Percentiles rank a stretch among this genome's conserved stretches.
phyloP scores from a whole-genome alignment of 92 coral and sea anemone genomes.

The Parazoanthus darwini region DNA sequence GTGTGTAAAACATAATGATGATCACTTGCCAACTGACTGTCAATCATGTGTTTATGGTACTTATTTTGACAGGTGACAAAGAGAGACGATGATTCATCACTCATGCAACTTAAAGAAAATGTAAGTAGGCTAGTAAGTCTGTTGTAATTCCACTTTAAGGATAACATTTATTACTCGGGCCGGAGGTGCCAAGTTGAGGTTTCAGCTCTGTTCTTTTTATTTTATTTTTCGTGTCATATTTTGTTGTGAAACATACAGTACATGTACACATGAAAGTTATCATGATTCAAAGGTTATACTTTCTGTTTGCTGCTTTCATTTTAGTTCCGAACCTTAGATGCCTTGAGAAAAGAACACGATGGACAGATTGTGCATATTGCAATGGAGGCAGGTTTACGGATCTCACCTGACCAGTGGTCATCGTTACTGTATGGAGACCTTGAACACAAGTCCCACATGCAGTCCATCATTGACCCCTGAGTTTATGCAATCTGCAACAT shows the following conservation, averaged over 20 bases:
- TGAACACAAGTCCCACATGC: slow-evolving; percentile 92
- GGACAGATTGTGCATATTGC: slow-evolving; percentile 93
- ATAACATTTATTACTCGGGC: no score
- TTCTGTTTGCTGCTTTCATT: background rate
- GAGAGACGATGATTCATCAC: slow-evolving; percentile 94
- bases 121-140: slow-evolving; percentile 44
- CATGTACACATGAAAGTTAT: background rate
- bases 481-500: no score
- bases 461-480: slow-evolving; percentile 87
- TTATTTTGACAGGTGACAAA: slow-evolving; percentile 66
- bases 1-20: no score
- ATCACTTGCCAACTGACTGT: no score
- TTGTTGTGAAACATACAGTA: background rate
- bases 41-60: no score
- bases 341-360: slow-evolving; percentile 86
- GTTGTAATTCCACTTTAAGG: background rate
- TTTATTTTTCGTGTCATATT: no score
- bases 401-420: slow-evolving; percentile 94
- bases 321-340: slow-evolving; percentile 87
- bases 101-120: slow-evolving; percentile 98
- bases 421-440: slow-evolving; percentile 85
- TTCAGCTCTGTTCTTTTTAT: background rate
- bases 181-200: no score
- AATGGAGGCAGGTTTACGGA: slow-evolving; percentile 89
- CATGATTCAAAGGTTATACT: no score